Base-by-base conservation (phyloP, 2,888 invertebrate species). In the Amphipyra berbera region DNA sequence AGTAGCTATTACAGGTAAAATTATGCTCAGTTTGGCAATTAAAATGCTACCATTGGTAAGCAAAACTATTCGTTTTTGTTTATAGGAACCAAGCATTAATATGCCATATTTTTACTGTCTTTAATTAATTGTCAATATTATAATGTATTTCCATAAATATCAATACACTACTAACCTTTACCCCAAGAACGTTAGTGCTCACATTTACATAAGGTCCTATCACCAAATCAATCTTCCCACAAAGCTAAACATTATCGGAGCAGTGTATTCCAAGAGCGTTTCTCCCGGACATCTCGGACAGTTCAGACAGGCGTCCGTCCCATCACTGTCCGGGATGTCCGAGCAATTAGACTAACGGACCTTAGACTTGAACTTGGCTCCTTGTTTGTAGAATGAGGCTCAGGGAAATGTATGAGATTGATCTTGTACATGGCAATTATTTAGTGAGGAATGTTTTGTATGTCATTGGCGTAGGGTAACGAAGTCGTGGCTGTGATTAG, bases 261-360 rank as follows among this genome's bases (percentile, higher is more conserved):
- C 49, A 73, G 79, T 61, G 84, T 89, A 90, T 89, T 89, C 90
- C 76, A 77, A 70, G 79, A 83, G 82, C 87, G 88, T 85, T 62
- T 74, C 75, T 63, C 71, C 68, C 75, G 76, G 68, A 79, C 81
- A 54, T 59, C 70, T 71, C 58, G 79, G 83, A 83, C 82, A 73
- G 79, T 42, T 72, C 68, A 71, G 87, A 84, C 84, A 83, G 85
- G 69, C 84, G 83, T 83, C 84, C 82, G 84, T 86, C 88, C 83
- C 85, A 86, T 91, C 91, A 89, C 82, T 84, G 91, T 90, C 89
- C 76, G 71, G 61, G 59, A 77, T 71, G 76, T 81, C 80, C 79
- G 67, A 84, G 90, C 91, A 92, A 92, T 92, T 92, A 92, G 88
- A 87, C 85, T 90, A 91, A 90, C 88, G 86, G 89, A 79, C 73